These are phyloP conservation scores for Sebastes minor DNA, from an alignment of 2,797 vertebrate species.

Conservation along the genomic window DNA sequence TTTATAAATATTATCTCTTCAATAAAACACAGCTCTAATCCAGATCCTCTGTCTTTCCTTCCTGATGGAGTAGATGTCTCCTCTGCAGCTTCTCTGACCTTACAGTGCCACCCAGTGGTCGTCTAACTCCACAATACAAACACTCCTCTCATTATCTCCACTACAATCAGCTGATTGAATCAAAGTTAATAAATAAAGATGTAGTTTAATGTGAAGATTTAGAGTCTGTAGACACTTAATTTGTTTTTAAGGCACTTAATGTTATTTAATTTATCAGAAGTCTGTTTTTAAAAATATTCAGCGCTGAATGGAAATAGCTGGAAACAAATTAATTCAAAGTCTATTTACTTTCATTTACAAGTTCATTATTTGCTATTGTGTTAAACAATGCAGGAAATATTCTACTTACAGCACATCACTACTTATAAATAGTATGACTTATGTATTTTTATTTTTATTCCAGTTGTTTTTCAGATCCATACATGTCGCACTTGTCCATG, in stretches of 20 bases:
- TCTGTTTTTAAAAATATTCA: not conserved
- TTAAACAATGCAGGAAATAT: not conserved
- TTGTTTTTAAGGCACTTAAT: not conserved
- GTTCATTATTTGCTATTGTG: not conserved
- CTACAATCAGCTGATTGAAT: not conserved
- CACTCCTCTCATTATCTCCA: not conserved
- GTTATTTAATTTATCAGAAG: not conserved
- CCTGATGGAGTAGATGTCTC: not conserved
- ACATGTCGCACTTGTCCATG: fast-evolving
- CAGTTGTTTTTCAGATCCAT: not conserved
- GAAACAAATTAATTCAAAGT: not conserved
- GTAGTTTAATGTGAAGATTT: not conserved
- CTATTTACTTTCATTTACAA: not conserved
- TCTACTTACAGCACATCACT: not conserved
- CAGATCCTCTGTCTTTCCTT: not conserved
- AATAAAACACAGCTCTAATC: not conserved
- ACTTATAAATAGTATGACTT: too few relatives aligned
- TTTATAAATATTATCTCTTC: not conserved
- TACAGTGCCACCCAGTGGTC: constrained; percentile 80
- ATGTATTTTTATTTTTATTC: not conserved
- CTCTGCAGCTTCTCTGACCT: constrained; percentile 56
- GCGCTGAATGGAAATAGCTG: too few relatives aligned
- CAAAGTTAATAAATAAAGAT: not conserved
- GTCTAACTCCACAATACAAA: not conserved
- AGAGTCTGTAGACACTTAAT: not conserved